Evolutionary conservation across 2,888 invertebrate genomes (phyloP).

Genomic region (Apoda limacodes): DNA sequence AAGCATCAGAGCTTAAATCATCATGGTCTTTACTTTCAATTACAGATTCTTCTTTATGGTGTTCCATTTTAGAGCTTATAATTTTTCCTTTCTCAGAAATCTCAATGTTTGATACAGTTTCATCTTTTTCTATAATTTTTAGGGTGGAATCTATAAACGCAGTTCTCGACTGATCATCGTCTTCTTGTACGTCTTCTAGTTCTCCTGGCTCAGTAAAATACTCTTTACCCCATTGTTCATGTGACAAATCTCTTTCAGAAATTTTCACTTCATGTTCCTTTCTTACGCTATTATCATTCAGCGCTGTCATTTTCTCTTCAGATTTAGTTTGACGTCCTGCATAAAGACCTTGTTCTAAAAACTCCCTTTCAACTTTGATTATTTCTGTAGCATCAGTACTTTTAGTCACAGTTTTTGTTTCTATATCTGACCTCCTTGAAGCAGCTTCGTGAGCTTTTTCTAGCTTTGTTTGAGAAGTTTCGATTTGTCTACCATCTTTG

Average conservation of each 20-base stretch:
- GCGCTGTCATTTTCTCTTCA: conserved; percentile 61
- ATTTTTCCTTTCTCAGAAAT: conserved; percentile 59
- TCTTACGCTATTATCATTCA: conserved; percentile 59
- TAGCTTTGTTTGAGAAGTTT: conserved; percentile 61
- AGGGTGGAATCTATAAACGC: conserved; percentile 55
- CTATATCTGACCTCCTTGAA: conserved; percentile 54
- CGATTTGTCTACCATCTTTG: conserved; percentile 57
- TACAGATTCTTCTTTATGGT: conserved; percentile 58
- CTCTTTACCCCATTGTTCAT: conserved; percentile 67
- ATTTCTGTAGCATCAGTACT: conserved; percentile 55
- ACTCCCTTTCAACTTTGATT: conserved; percentile 52
- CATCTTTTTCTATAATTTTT: conserved; percentile 59
- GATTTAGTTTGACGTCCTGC: conserved; percentile 56
- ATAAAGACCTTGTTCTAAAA: conserved; percentile 57
- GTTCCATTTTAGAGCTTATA: conserved; percentile 54
- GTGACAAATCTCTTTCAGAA: conserved; percentile 61
- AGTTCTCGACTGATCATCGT: conserved; percentile 45
- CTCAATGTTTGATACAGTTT: conserved; percentile 52
- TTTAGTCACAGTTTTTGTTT: conserved; percentile 56
- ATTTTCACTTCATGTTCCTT: conserved; percentile 63
- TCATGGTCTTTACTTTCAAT: conserved; percentile 64
- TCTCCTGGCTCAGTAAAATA: conserved; percentile 63
- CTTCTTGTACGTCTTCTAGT: conserved; percentile 55
- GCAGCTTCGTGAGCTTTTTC: conserved; percentile 66
- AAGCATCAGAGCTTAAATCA: conserved; percentile 58